These are phyloP conservation scores for Drosophila nasuta DNA, from an alignment of 1,140 invertebrate species.

Conservation along the genomic window DNA sequence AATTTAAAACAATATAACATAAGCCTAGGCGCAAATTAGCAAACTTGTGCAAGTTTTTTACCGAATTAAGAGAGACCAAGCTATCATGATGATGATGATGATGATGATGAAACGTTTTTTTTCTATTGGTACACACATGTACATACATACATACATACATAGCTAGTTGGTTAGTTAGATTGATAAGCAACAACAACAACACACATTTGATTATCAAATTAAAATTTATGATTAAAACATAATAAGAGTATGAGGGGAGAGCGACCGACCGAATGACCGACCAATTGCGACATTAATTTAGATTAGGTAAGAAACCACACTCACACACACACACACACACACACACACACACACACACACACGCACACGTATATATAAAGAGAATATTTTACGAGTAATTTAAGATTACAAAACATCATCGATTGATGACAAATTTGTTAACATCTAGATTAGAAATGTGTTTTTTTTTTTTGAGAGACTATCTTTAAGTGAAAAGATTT, in stretches of 20 bases:
- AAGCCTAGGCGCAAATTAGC: constrained; percentile 28
- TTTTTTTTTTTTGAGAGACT: constrained; percentile 16
- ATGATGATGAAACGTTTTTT: constrained; percentile 44
- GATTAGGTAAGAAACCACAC: constrained; percentile 26
- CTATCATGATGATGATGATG: neutral
- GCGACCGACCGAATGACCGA: constrained; percentile 83
- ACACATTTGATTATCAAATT: constrained; percentile 42
- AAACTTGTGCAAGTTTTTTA: constrained; percentile 41
- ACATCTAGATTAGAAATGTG: constrained; percentile 3
- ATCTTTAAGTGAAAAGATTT: constrained; percentile 8
- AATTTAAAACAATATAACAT: constrained; percentile 53
- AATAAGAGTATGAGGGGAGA: constrained; percentile 37
- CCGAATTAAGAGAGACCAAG: neutral
- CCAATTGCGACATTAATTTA: constrained; percentile 64
- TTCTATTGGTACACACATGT: constrained; percentile 12
- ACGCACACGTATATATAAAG: neutral
- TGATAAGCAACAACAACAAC: neutral
- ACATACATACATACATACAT: constrained; percentile 1
- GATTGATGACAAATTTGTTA: constrained; percentile 28
- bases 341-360: constrained; percentile 9
- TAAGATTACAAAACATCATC: constrained; percentile 3
- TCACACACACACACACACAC: constrained; percentile 20
- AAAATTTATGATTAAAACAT: constrained; percentile 45
- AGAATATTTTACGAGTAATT: constrained; percentile 2
- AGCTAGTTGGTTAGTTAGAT: neutral